Base-by-base conservation (phyloP, 2,797 vertebrate genomes). In the Enoplosus armatus region DNA sequence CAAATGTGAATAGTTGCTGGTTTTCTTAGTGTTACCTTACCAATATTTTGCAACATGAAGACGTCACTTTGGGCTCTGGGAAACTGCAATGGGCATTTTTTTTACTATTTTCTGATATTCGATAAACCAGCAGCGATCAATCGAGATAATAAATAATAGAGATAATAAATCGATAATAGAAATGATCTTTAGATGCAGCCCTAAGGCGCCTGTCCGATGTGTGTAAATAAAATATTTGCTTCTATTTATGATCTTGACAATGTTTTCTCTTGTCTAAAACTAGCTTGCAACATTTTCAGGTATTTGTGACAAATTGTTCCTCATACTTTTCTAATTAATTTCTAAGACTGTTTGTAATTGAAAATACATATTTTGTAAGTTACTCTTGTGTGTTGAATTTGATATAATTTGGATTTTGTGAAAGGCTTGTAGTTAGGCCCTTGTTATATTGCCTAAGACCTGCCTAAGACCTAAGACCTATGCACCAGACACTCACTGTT, bases 281-380 rank as follows among this genome's bases (percentile, higher is more conserved):
- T 60, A 53, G 54, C 55, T 43, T n/a, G 18, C 6, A 35, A 26
- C 12, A 35, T 68, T 77, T 77, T 62, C 12, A 66, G n/a, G 22
- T 61, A n/a, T 61, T 71, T 55, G 24, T 75, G 60, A 68, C 8
- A 66, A 18, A 45, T 58, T 47, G 65, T 71, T 37, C 54, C 47
- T 53, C 8, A 35, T 48, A 39, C 22, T 79, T 85, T 75, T 65
- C 58, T 75, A 79, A 78, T 59, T 72, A 6, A 47, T 65, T 72
- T 72, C 37, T 47, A 45, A 65, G 59, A 26, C 24, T 71, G 67
- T 90, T 85, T 87, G 66, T 82, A 67, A 74, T 65, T 63, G 14
- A 75, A 82, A 54, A 22, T 53, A 54, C 4, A n/a, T 64, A 62
- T 85, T 77, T 75, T 77, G 68, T 68, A 51, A 75, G 62, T 33